Base-by-base conservation (phyloP, 2,888 invertebrate species). In the Polyommatus iphigenia region DNA sequence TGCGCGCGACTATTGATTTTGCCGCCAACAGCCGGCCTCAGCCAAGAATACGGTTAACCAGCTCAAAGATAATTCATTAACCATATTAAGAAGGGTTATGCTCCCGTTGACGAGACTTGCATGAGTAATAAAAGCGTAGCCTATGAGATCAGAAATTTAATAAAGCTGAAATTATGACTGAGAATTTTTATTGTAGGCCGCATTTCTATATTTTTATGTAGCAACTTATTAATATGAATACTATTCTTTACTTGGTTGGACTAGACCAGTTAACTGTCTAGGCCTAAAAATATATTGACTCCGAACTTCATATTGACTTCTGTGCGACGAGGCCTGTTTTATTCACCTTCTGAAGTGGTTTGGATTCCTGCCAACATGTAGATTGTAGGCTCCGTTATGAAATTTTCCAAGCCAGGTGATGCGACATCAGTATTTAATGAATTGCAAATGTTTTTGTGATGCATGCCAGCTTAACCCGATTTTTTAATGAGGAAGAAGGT, bases 1-100 rank as follows among this genome's bases (percentile, higher is more conserved):
- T 92, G 93, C 93, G 93, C 93, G 93, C 91, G 92, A 85, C 91
- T 93, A 93, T 93, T 87, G 93, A 93, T 93, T 93, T 88, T 78
- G 79, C 78, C 78, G 80, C 81, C 71, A 80, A 80, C 77, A 79
- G 76, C 80, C 79, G 81, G 85, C 84, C 85, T 87, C 83, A 87
- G 87, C 86, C 86, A 87, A 86, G 85, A 86, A 84, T 84, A 84
- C 81, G 84, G 81, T 80, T 79, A 81, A 76, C 71, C 32, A 46
- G 71, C 24, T 71, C 15, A 71, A 7, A 75, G 75, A 75, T 75
- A 24, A 73, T 73, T 73, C 73, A 73, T 73, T 46, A 72, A 36
- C 6, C 20, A 20, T 20, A 62, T 72, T 41, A 54, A 24, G 29
- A 18, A 24, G 50, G 50, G 7, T 50, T 54, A 32, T 67, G 67